Conservation (phyloP, 2,888 invertebrate genomes). For the Dynastes tityus region DNA sequence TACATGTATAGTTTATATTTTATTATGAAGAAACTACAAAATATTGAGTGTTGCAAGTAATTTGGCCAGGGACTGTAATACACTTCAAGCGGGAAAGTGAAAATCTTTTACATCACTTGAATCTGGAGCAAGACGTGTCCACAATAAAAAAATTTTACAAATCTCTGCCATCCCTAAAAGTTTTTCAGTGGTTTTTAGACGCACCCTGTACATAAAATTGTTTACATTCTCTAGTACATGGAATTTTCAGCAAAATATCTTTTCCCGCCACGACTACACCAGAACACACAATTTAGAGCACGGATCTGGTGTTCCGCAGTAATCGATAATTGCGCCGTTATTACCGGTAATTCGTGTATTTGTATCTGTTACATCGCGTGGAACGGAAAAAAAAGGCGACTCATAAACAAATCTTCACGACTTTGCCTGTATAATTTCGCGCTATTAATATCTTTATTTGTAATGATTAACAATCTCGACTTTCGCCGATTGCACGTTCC, state of each 20-base stretch:
- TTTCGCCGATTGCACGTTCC: slow-evolving; percentile 25
- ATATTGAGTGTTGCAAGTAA: no score
- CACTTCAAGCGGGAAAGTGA: no score
- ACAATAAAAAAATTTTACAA: no score
- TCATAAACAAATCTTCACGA: slow-evolving; percentile 39
- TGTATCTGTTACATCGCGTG: slow-evolving; percentile 11
- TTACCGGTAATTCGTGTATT: slow-evolving; percentile 30
- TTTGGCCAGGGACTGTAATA: no score
- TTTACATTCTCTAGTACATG: not conserved
- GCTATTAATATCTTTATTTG: slow-evolving; percentile 44
- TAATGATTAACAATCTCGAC: slow-evolving; percentile 16
- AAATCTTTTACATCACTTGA: no score
- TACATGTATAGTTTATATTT: no score
- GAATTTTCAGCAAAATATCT: slow-evolving; percentile 7
- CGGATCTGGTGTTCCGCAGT: slow-evolving; percentile 44
- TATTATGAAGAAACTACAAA: no score
- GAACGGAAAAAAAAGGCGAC: slow-evolving; percentile 2
- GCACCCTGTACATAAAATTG: no score
- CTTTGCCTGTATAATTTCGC: slow-evolving; percentile 36
- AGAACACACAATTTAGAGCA: slow-evolving; percentile 8
- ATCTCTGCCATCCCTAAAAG: no score
- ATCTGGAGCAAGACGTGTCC: no score
- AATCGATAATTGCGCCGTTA: slow-evolving; percentile 36
- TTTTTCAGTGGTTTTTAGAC: no score
- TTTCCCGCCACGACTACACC: slow-evolving; percentile 15